phyloP scores from a whole-genome alignment of 2,888 invertebrate species.

The Thera obeliscata region DNA sequence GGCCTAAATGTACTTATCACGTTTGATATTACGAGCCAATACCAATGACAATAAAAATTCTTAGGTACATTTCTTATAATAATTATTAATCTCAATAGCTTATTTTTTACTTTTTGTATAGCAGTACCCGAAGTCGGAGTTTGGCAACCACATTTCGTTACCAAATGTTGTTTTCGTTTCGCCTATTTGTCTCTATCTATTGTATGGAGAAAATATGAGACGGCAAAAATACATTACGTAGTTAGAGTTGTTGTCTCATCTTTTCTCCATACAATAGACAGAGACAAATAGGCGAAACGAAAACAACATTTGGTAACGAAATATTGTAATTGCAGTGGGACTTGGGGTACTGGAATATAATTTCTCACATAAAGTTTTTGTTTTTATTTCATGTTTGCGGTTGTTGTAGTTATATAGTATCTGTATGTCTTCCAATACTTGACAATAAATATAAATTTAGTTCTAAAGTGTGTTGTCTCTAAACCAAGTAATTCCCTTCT shows the following conservation, averaged over 20 bases:
- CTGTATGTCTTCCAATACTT: conserved; percentile 57
- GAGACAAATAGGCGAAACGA: too few species aligned
- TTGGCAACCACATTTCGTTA: too few species aligned
- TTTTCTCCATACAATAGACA: too few species aligned
- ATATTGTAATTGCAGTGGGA: too few species aligned
- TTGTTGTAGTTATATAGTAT: conserved; percentile 22
- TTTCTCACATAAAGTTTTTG: conserved; percentile 26
- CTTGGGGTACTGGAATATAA: conserved; percentile 33
- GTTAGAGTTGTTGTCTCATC: too few species aligned
- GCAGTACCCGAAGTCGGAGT: too few species aligned
- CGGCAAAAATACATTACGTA: too few species aligned
- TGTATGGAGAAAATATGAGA: too few species aligned
- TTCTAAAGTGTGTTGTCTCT: conserved; percentile 22
- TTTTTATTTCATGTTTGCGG: conserved; percentile 26
- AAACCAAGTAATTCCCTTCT: not conserved
- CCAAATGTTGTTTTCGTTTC: too few species aligned
- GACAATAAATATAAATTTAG: conserved; percentile 55
- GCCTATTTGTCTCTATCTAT: too few species aligned
- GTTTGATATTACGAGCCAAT: conserved; percentile 24
- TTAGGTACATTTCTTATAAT: not conserved
- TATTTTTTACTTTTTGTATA: conserved; percentile 9
- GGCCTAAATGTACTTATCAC: conserved; percentile 36
- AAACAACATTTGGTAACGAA: too few species aligned
- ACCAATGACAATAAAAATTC: conserved; percentile 33
- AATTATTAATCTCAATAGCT: not conserved